Evolutionary conservation across 2,797 vertebrate genomes (phyloP).

Genomic region (Poecilia gillii): DNA sequence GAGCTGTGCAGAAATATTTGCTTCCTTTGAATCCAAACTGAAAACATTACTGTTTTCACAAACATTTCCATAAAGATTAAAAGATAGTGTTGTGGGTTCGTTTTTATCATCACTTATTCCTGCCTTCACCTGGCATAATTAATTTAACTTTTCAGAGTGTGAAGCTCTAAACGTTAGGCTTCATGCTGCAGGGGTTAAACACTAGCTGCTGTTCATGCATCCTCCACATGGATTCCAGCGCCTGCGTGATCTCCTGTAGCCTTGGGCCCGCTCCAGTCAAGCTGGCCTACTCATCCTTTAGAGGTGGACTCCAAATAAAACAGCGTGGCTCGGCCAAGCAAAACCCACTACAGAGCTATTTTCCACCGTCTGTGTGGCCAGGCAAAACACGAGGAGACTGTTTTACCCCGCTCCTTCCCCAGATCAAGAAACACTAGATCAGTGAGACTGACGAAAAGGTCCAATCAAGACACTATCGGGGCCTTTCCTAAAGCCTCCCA

Average conservation of each 20-base stretch:
- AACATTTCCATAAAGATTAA: not conserved
- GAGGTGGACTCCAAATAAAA: constrained; percentile 84
- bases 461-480: constrained; percentile 75
- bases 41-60: not conserved
- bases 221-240: constrained; percentile 76
- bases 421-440: constrained; percentile 69
- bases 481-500: constrained; percentile 64
- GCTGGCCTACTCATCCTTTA: constrained; percentile 83
- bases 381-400: constrained; percentile 82
- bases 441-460: constrained; percentile 72
- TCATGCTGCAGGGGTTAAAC: constrained; percentile 68
- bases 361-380: constrained; percentile 83
- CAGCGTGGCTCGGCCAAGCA: constrained; percentile 77
- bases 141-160: constrained; percentile 33
- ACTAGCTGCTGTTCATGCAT: constrained; percentile 71
- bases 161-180: constrained; percentile 27
- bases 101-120: not conserved
- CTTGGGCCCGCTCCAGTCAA: constrained; percentile 66
- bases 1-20: not conserved
- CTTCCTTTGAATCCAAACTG: not conserved
- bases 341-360: constrained; percentile 81
- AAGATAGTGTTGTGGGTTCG: not conserved
- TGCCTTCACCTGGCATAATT: constrained; percentile 27
- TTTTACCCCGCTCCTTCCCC: constrained; percentile 68
- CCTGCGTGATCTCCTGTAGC: constrained; percentile 74